A percentile compares a stretch with the other conserved stretches of the same genome.
phyloP scores from a whole-genome alignment of 2,888 invertebrate genomes.

The Coenonympha glycerion region DNA sequence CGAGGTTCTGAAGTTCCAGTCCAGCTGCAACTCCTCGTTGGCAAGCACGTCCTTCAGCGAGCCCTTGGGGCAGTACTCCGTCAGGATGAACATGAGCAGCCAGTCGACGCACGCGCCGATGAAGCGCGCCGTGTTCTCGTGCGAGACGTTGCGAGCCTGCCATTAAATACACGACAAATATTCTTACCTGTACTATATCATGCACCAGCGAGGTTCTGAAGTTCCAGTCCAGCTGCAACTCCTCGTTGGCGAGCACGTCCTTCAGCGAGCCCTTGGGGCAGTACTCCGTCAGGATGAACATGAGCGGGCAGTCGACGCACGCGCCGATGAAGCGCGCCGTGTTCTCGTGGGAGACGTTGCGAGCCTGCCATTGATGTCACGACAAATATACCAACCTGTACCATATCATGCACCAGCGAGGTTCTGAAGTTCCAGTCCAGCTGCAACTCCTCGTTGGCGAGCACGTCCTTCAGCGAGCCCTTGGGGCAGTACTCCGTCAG shows the following conservation, averaged over 20 bases:
- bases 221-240: conserved; percentile 90
- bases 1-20: conserved; percentile 93
- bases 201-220: conserved; percentile 93
- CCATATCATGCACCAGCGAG: conserved; percentile 92
- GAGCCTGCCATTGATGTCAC: conserved; percentile 79
- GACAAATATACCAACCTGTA: conserved; percentile 80
- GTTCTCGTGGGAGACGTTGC: conserved; percentile 92
- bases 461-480: conserved; percentile 89
- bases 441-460: conserved; percentile 89
- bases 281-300: conserved; percentile 89
- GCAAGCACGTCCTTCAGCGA: conserved; percentile 90
- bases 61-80: conserved; percentile 92
- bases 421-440: conserved; percentile 93
- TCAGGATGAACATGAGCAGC: conserved; percentile 85
- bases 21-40: conserved; percentile 89
- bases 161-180: too few species aligned
- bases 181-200: conserved; percentile 87
- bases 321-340: conserved; percentile 92
- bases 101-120: conserved; percentile 93
- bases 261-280: conserved; percentile 91
- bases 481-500: conserved; percentile 92
- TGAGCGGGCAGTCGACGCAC: conserved; percentile 87
- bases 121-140: conserved; percentile 90
- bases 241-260: conserved; percentile 90
- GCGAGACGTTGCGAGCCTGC: conserved; percentile 87